Evolutionary conservation across 1,140 invertebrate genomes (phyloP), one percentile per base, ranked within the genome.

Genomic region (Neelides sp.): DNA sequence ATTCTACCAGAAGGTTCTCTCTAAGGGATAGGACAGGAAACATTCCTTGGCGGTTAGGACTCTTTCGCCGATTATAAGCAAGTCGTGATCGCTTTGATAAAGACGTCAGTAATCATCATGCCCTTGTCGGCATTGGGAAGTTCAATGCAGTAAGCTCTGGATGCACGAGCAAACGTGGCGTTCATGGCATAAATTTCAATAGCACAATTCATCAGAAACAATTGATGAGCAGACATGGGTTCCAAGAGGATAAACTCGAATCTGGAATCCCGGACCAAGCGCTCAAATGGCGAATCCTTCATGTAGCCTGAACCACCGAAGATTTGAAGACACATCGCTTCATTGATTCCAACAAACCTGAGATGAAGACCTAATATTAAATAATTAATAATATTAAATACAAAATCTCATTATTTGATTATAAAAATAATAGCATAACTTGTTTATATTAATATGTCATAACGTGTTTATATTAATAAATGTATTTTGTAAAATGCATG

Each of bases 201-300:
- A 3, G 75, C 73, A 4, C 80, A 70, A 44, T 89, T 76, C 12
- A 84, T 78, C 30, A 92, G 56, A 58, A 84, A 84, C 2, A 85
- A 67, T 48, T 80, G 71, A 10, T 84, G 69, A 51, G 84, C 80
- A 52, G 86, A 76, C 58, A 83, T 75, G 13, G 81, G 78, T 56
- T 81, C 82, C 50, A 89, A 83, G 59, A 85, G 80, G 8, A 84
- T 80, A 28, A 78, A 69, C 61, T 89, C 75, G 48, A 84, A 80
- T 24, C 83, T 66, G 2, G 82, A 65, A 67, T 91, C 82, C 27
- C 80, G 69, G 43, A 84, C 66, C 19, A 77, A 71, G 50, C 73
- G 63, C 65, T 85, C 81, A 35, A 80, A 70, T 7, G 74, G 75
- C 59, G 76, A 71, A 2, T 78, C 75, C 53, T 71, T 74, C 66